Conservation (phyloP, 2,888 invertebrate genomes). For the Halictus ligatus region DNA sequence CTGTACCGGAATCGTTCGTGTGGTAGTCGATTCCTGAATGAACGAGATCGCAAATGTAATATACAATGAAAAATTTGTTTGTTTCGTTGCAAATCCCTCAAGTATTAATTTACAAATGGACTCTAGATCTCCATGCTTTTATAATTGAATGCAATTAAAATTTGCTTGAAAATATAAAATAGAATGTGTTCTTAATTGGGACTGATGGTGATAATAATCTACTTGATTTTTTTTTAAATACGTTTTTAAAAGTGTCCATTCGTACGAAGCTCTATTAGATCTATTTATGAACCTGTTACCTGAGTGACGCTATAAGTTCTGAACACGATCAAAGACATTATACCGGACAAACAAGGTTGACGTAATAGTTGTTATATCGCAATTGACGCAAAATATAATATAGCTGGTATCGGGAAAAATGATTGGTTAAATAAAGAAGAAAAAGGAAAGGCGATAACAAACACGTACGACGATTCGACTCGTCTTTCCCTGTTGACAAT, state of each 20-base stretch:
- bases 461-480: neutral
- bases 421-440: neutral
- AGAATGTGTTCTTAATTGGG: no score
- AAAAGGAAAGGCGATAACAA: neutral
- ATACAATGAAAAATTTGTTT: no score
- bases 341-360: neutral
- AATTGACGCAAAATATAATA: neutral
- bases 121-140: no score
- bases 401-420: neutral
- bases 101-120: no score
- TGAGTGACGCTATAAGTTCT: neutral
- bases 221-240: no score
- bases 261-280: neutral
- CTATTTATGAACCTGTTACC: neutral
- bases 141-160: no score
- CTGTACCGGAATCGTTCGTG: no score
- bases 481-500: neutral
- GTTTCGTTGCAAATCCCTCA: no score
- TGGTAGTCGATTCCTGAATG: no score
- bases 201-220: no score
- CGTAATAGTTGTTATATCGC: neutral
- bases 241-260: neutral
- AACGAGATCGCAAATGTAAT: neutral
- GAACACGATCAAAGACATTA: neutral
- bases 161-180: no score